phyloP scores from a whole-genome alignment of 2,113 vertebrate genomes.

The Gavialis gangeticus region DNA sequence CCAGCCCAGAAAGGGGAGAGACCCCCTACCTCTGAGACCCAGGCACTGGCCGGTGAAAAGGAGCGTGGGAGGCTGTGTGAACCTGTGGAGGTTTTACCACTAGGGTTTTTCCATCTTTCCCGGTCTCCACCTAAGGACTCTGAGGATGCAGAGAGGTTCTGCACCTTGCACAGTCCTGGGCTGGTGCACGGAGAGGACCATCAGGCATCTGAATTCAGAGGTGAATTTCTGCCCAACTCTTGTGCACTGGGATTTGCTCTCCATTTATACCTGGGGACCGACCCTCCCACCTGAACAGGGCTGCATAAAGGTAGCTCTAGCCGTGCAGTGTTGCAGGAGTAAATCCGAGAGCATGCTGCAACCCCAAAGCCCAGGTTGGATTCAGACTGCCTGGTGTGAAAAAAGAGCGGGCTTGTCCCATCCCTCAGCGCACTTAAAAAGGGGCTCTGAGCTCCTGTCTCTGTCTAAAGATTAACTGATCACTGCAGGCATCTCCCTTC shows the following conservation, averaged over 20 bases:
- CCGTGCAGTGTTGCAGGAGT: not conserved
- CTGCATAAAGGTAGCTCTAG: not conserved
- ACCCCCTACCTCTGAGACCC: too few species aligned
- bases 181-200: fast-evolving
- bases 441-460: slow-evolving; percentile 63
- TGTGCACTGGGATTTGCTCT: fast-evolving
- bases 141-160: too few species aligned
- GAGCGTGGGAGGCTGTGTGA: too few species aligned
- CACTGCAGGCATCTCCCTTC: slow-evolving; percentile 69
- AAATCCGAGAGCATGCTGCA: not conserved
- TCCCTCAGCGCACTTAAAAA: slow-evolving; percentile 28
- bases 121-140: too few species aligned
- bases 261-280: not conserved
- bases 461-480: slow-evolving; percentile 75
- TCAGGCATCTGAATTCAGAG: fast-evolving
- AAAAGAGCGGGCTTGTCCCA: slow-evolving; percentile 42
- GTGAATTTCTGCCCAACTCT: too few species aligned
- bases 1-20: not conserved
- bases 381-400: not conserved
- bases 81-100: too few species aligned
- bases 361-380: not conserved
- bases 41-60: too few species aligned
- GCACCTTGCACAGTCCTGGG: too few species aligned
- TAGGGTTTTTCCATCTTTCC: too few species aligned
- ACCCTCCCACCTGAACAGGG: not conserved